phyloP scores from a whole-genome alignment of 2,888 invertebrate genomes.

The Teleiodes luculella region DNA sequence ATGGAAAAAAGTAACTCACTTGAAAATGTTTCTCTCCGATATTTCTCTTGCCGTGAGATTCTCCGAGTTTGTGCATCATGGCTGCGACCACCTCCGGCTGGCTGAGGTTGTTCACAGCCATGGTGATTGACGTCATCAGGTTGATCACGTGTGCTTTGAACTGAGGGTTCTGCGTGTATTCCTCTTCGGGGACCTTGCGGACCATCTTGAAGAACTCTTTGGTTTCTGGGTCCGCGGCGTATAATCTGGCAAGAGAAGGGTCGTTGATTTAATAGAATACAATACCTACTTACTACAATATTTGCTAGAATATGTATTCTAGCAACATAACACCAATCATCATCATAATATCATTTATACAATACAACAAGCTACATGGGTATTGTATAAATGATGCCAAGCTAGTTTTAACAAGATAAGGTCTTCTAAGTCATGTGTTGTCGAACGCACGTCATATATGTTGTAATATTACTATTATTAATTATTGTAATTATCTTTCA shows the following conservation, averaged over 20 bases:
- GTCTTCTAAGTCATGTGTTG: no score
- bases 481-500: no score
- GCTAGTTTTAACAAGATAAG: no score
- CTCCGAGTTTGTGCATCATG: slow-evolving; percentile 68
- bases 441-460: no score
- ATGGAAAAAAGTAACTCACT: slow-evolving; percentile 48
- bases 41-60: slow-evolving; percentile 56
- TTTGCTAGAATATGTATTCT: no score
- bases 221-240: slow-evolving; percentile 51
- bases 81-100: slow-evolving; percentile 65
- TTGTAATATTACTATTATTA: no score
- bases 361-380: no score
- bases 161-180: slow-evolving; percentile 57
- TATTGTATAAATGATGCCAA: no score
- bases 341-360: no score
- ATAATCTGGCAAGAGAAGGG: background rate
- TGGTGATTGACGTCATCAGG: slow-evolving; percentile 62
- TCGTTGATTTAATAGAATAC: no score
- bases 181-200: slow-evolving; percentile 51
- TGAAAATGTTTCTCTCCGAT: slow-evolving; percentile 57
- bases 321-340: no score
- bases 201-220: slow-evolving; percentile 67
- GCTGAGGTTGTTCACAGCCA: slow-evolving; percentile 58
- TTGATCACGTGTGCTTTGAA: slow-evolving; percentile 73
- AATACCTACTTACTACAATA: no score